Evolutionary conservation across 2,888 invertebrate genomes (phyloP), one percentile per base, ranked within the genome.

Genomic region (Trypoxylon attenuatum): DNA sequence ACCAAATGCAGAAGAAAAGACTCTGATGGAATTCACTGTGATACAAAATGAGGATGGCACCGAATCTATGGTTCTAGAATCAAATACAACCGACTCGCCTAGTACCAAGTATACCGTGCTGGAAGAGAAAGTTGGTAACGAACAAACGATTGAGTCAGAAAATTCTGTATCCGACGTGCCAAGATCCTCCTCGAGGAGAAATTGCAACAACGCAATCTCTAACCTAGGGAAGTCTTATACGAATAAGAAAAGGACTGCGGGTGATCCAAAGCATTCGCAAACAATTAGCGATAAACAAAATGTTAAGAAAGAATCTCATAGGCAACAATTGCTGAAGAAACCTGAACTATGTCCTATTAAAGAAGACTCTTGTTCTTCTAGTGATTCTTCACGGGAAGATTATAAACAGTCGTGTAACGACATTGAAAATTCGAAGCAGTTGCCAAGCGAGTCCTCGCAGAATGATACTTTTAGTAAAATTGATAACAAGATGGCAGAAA

Each of bases 11-110:
- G 76, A 77, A 29, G 71, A 68, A 5, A 77, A 81, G 50, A 71
- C 77, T 43, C 72, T 82, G 18, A 77, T 83, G 38, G 82, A 84
- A 62, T 83, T 77, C 63, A 82, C 84, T 63, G 80, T 84, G 54
- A 81, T 85, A 69, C 70, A 80, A 50, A 82, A 76, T 53, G 80
- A 82, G 18, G 78, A 80, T 56, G 76, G 71, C 0, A 73, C 75
- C 0, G 77, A 83, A 19, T 80, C 83, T 3, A 77, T 82, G 77
- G 66, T 80, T 3, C 64, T 82, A 45, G 56, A 73, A 21, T 64
- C 73, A n/a, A 69, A 80, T 13, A 52, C 72, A 5, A 69, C 68
- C 42, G 55, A 33, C 43, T 5, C 60, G 8, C 25, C 63, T n/a
- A 56, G 29, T 13, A 54, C 23, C 4, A 61, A 67, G 1, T 67